phyloP scores from a whole-genome alignment of 92 coral and sea anemone genomes.

The Epizoanthus rinbou region DNA sequence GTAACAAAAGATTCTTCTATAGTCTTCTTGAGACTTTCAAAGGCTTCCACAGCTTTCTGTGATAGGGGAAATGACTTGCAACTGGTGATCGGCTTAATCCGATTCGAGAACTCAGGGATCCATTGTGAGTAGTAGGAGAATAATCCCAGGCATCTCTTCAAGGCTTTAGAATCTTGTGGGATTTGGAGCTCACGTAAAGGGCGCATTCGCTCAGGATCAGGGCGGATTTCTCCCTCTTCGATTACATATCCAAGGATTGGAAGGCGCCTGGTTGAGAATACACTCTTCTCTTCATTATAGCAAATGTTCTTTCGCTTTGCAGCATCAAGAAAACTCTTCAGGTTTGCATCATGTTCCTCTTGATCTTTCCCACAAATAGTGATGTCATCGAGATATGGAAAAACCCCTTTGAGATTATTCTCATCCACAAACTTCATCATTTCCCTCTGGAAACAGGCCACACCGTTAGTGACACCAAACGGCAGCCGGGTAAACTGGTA shows the following conservation, averaged over 20 bases:
- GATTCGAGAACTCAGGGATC: slow-evolving; percentile 49
- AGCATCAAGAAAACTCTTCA: slow-evolving; percentile 53
- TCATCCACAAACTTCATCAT: slow-evolving; percentile 57
- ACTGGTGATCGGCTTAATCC: slow-evolving; percentile 9
- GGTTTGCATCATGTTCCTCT: slow-evolving; percentile 62
- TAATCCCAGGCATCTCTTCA: slow-evolving; percentile 62
- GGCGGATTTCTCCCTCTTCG: slow-evolving; percentile 53
- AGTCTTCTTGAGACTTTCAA: slow-evolving; percentile 56
- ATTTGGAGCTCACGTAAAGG: slow-evolving; percentile 60
- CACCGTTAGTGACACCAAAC: slow-evolving; percentile 57
- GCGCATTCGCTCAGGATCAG: slow-evolving; percentile 52
- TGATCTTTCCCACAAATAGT: slow-evolving; percentile 66
- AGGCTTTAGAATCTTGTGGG: slow-evolving; percentile 29
- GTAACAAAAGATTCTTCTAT: slow-evolving; percentile 48
- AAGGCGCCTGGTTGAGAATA: slow-evolving; percentile 58
- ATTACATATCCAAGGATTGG: slow-evolving; percentile 62
- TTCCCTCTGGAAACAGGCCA: slow-evolving; percentile 56
- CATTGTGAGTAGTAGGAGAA: slow-evolving; percentile 66
- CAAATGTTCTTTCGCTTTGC: slow-evolving; percentile 51
- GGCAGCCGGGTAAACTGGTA: slow-evolving; percentile 57
- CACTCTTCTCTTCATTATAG: slow-evolving; percentile 49
- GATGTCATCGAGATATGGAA: slow-evolving; percentile 21
- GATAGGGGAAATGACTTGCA: slow-evolving; percentile 52
- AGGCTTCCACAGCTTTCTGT: slow-evolving; percentile 46
- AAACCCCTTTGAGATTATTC: slow-evolving; percentile 39